phyloP scores from a whole-genome alignment of 2,797 vertebrate genomes.

The Oreochromis mossambicus region DNA sequence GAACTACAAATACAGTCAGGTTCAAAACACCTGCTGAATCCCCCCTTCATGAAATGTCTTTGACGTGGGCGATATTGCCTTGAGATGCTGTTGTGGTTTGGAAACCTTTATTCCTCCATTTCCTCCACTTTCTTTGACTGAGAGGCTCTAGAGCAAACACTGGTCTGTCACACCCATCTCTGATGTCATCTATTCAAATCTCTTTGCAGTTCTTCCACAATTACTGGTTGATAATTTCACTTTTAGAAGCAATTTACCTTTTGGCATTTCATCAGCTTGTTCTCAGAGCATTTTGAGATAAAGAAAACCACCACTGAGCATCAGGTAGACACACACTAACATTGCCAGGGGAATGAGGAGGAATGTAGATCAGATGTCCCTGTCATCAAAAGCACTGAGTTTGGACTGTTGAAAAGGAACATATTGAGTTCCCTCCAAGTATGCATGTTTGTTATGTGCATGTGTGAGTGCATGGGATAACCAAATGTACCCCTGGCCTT shows the following conservation, averaged over 20 bases:
- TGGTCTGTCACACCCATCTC: neutral
- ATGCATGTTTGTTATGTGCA: conserved; percentile 3
- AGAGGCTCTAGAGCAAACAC: neutral
- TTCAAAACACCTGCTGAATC: neutral
- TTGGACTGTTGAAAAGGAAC: conserved; percentile 60
- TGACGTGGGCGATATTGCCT: conserved; percentile 2
- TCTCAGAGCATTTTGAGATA: neutral
- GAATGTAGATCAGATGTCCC: conserved; percentile 70
- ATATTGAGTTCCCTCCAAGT: conserved; percentile 60
- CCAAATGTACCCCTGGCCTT: conserved; percentile 40
- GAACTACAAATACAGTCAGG: neutral
- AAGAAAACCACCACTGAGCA: conserved; percentile 10
- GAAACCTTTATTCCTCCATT: neutral
- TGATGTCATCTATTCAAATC: neutral
- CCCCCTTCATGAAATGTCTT: neutral
- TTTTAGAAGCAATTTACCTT: neutral
- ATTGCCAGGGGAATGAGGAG: conserved; percentile 56
- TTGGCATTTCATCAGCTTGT: neutral
- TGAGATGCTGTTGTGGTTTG: conserved; percentile 4
- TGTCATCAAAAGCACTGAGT: conserved; percentile 54
- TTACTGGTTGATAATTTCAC: neutral
- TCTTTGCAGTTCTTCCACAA: neutral
- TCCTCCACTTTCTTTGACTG: neutral
- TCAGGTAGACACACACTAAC: conserved; percentile 3
- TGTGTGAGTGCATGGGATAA: conserved; percentile 7